Evolutionary conservation across 1,140 invertebrate genomes (phyloP).

Genomic region (Trichonephila clavata): DNA sequence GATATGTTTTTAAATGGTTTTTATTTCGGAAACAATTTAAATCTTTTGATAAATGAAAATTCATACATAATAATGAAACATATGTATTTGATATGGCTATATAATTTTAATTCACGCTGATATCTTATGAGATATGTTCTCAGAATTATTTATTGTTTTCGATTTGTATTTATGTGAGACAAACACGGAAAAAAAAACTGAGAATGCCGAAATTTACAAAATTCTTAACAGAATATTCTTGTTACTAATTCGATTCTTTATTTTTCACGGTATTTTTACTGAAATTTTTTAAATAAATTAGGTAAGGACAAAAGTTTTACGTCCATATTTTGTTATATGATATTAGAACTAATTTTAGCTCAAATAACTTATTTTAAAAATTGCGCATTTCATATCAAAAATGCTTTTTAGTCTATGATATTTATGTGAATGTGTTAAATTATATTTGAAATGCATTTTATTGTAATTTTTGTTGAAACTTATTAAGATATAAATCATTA

Average conservation of each 20-base stretch:
- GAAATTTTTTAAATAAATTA: not conserved
- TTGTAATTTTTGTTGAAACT: not conserved
- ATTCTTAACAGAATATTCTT: not conserved
- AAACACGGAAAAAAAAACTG: not conserved
- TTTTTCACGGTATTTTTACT: not conserved
- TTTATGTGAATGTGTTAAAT: not conserved
- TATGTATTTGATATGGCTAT: not conserved
- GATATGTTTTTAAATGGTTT: not conserved
- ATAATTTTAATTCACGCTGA: not conserved
- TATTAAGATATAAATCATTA: not conserved
- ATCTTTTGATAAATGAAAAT: constrained; percentile 6
- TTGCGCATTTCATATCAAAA: constrained; percentile 5
- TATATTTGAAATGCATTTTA: not conserved
- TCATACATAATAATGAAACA: not conserved
- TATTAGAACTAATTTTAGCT: not conserved
- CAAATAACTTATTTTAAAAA: not conserved
- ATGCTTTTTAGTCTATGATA: not conserved
- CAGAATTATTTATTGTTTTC: not conserved
- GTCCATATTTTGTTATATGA: not conserved
- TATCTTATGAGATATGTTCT: not conserved
- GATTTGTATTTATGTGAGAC: not conserved
- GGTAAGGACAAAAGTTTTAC: not conserved
- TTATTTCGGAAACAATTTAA: not conserved
- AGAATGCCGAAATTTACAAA: not conserved
- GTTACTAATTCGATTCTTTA: not conserved